Base-by-base conservation (phyloP, 2,113 vertebrate genomes). In the Todiramphus saurophagus region DNA sequence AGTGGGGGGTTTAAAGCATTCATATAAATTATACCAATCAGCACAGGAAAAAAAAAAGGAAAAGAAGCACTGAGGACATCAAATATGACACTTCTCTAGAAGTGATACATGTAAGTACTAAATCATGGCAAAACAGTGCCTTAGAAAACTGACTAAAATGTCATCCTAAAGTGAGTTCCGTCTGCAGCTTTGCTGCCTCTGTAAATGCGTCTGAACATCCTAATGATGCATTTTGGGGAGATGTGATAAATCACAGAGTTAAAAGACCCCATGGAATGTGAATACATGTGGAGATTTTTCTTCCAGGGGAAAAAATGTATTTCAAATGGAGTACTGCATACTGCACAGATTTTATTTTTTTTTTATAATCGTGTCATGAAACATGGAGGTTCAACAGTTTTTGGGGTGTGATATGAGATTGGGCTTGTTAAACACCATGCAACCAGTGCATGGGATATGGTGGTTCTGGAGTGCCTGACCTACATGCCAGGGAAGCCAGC, bases 1-100 rank as follows among this genome's bases (percentile, higher is more conserved):
- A 16, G 93, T 62, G 7, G 89, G 97, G 95, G 94, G 69, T 87
- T 92, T 59, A 63, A 93, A 89, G 82, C 83, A 96, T 95, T 97
- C 87, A 73, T 86, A 93, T 93, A 94, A 98, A 97, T 97, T 93
- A 97, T 68, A 95, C 87, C 87, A 96, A 96, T 96, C 79, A 89
- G 93, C 81, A 69, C 23, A 85, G 87, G 37, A 37, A 41, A 43
- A 43, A 59, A 93, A 94, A 69, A 90, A 96, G 90, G 82, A 64
- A 85, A 74, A 89, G 80, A 80, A 60, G 84, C 67, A 95, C 75
- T 31, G 27, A 80, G 89, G 95, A 87, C 44, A 93, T 87, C 82
- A 92, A 87, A 93, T 70, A 82, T 16, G 91, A 95, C 72, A 75
- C 91, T 87, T 92, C 55, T 67, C 86, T 59, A 13, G 74, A 90